Conservation (phyloP, 2,888 invertebrate genomes). For the Phoronis australis region DNA sequence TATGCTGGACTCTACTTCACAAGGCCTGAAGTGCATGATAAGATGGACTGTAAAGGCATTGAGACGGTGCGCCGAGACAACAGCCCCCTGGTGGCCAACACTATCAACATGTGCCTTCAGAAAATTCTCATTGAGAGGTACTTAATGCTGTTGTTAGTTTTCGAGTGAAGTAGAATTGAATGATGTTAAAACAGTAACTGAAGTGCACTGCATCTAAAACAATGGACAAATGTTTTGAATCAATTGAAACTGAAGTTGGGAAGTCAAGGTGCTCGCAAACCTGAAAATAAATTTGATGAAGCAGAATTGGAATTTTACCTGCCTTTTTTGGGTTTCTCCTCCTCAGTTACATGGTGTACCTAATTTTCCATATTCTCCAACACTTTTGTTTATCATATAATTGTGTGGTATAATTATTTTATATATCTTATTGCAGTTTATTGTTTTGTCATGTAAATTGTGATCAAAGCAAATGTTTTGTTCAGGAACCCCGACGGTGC, state of each 20-base stretch:
- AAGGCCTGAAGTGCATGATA: conserved; percentile 81
- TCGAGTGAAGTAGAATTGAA: too few species aligned
- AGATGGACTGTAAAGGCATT: conserved; percentile 96
- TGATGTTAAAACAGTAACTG: too few species aligned
- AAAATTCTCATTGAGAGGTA: conserved; percentile 87
- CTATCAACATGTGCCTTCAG: conserved; percentile 93
- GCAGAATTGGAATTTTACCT: neutral
- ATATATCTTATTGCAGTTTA: too few species aligned
- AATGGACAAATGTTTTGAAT: too few species aligned
- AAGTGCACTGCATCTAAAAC: too few species aligned
- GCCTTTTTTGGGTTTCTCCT: neutral
- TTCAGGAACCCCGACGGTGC: conserved; percentile 85
- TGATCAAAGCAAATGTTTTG: too few species aligned
- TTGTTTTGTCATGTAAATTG: too few species aligned
- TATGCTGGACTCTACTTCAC: conserved; percentile 97
- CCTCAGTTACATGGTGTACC: neutral
- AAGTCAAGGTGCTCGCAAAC: neutral
- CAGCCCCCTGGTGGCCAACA: conserved; percentile 92
- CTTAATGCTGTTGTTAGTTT: too few species aligned
- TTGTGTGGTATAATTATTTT: too few species aligned
- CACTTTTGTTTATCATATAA: too few species aligned
- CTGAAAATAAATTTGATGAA: neutral
- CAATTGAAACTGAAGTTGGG: too few species aligned
- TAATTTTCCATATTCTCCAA: neutral
- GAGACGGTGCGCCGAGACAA: conserved; percentile 98